These are phyloP conservation scores for Ariolimax columbianus DNA, from an alignment of 2,888 invertebrate genomes.

Conservation along the genomic window DNA sequence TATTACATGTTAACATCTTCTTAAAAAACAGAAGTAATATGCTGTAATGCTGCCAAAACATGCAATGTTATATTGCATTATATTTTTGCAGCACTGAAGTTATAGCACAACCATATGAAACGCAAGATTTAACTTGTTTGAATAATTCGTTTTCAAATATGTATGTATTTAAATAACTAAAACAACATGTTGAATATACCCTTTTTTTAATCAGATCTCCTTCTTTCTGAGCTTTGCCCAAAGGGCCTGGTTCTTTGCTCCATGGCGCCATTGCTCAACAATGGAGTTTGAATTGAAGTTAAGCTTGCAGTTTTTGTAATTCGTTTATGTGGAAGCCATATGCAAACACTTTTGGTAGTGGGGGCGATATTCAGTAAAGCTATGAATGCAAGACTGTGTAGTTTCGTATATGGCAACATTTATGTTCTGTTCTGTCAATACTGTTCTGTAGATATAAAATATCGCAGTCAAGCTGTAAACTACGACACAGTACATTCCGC, in stretches of 20 bases:
- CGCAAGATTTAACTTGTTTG: not conserved
- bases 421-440: too few relatives aligned
- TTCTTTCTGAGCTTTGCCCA: slow-evolving; percentile 66
- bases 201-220: slow-evolving; percentile 66
- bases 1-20: too few relatives aligned
- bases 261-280: slow-evolving; percentile 42
- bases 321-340: slow-evolving; percentile 26
- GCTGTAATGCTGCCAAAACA: too few relatives aligned
- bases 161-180: not conserved
- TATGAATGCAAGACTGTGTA: not conserved
- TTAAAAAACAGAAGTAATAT: too few relatives aligned
- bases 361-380: not conserved
- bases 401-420: slow-evolving; percentile 2
- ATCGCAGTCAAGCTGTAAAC: too few relatives aligned
- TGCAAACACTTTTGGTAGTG: slow-evolving; percentile 59
- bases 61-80: too few relatives aligned
- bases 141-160: not conserved
- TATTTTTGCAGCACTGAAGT: too few relatives aligned
- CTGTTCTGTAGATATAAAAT: too few relatives aligned
- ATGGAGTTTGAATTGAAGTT: not conserved
- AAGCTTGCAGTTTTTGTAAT: too few relatives aligned
- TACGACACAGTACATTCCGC: too few relatives aligned
- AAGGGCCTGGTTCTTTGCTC: slow-evolving; percentile 64
- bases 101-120: too few relatives aligned
- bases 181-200: slow-evolving; percentile 57